A percentile compares a stretch with the other conserved stretches of the same genome.
Conservation (phyloP, 2,888 invertebrate species). For the Eucera pruinosa region DNA sequence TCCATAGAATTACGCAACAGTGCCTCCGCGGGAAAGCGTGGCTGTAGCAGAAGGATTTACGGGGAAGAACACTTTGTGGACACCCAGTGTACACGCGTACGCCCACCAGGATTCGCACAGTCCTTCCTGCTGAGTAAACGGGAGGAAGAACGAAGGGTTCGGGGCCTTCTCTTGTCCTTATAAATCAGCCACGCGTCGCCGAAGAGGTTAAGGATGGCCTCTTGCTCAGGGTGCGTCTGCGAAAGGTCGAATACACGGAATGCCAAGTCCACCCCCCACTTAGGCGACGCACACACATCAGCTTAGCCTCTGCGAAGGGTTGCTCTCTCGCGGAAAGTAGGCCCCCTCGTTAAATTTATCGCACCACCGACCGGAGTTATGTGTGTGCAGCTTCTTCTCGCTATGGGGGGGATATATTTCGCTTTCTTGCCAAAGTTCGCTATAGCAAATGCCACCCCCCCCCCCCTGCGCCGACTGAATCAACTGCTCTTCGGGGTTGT, state of each 20-base stretch:
- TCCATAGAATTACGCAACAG: constrained; percentile 15
- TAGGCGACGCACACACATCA: not conserved
- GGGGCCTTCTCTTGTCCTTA: constrained; percentile 53
- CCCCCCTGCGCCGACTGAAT: constrained; percentile 18
- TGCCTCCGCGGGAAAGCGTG: constrained; percentile 5
- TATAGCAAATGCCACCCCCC: constrained; percentile 31
- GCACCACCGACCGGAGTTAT: constrained; percentile 61
- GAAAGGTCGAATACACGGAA: constrained; percentile 73
- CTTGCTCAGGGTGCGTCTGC: constrained; percentile 53
- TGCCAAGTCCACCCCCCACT: constrained; percentile 3
- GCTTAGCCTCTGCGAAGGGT: constrained; percentile 51
- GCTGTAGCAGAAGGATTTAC: constrained; percentile 23
- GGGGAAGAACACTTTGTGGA: constrained; percentile 8
- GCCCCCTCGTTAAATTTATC: constrained; percentile 68
- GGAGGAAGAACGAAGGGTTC: constrained; percentile 23
- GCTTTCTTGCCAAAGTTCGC: constrained; percentile 39
- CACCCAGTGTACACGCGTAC: constrained; percentile 30
- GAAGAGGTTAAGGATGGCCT: constrained; percentile 75
- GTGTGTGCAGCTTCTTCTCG: constrained; percentile 45
- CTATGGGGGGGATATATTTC: constrained; percentile 51
- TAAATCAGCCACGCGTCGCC: constrained; percentile 79
- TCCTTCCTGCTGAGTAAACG: constrained; percentile 36
- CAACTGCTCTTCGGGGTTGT: not conserved
- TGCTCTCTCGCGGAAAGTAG: constrained; percentile 44
- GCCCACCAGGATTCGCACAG: not conserved